Conservation (phyloP, 2,797 vertebrate species). For the Danio albolineatus region DNA sequence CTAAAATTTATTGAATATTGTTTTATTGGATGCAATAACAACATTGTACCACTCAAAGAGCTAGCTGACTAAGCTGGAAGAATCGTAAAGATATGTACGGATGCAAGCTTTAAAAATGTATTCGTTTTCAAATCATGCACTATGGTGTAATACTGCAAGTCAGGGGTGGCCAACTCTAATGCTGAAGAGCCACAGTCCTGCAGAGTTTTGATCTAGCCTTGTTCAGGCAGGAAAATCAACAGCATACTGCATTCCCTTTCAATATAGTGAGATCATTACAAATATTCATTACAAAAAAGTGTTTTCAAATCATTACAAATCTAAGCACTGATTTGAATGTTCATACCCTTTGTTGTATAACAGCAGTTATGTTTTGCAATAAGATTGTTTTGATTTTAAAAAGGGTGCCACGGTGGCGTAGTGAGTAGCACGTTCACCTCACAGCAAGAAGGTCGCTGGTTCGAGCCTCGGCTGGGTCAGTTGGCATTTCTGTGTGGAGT, state of each 20-base stretch:
- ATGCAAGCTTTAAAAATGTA: neutral
- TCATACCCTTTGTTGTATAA: too few relatives aligned
- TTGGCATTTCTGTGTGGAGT: too few relatives aligned
- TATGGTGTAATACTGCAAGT: neutral
- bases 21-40: too few relatives aligned
- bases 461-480: too few relatives aligned
- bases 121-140: neutral
- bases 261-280: neutral
- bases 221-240: conserved; percentile 2
- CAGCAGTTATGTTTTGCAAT: too few relatives aligned
- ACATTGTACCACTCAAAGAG: neutral
- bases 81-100: neutral
- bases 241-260: neutral
- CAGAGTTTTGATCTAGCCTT: neutral
- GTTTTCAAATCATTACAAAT: too few relatives aligned
- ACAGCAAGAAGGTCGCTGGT: too few relatives aligned
- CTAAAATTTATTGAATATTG: too few relatives aligned
- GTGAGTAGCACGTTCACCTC: too few relatives aligned
- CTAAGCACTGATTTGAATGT: neutral
- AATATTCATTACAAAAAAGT: too few relatives aligned
- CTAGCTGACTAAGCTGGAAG: neutral
- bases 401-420: too few relatives aligned
- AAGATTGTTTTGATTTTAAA: too few relatives aligned
- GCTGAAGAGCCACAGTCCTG: neutral
- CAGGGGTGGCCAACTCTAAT: neutral